Evolutionary conservation across 2,888 invertebrate genomes (phyloP).

Genomic region (Drosophila kuntzei): DNA sequence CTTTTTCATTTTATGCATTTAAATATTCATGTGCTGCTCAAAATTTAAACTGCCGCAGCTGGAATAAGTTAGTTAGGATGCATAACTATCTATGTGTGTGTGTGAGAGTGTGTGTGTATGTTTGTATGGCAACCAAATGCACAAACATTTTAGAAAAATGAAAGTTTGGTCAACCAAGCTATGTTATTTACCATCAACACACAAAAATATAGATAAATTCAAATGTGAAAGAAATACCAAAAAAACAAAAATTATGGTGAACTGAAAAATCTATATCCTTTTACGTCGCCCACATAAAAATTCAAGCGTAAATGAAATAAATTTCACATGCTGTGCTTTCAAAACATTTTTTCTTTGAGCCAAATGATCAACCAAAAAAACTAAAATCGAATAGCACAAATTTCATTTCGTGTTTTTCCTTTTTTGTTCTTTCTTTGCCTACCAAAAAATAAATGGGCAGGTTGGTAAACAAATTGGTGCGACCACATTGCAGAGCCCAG

Average conservation of each 20-base stretch:
- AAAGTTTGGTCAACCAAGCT: slow-evolving; percentile 45
- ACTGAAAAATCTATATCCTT: slow-evolving; percentile 19
- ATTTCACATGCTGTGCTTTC: slow-evolving; percentile 16
- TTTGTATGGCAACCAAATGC: slow-evolving; percentile 32
- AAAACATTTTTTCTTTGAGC: slow-evolving; percentile 19
- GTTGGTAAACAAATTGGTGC: slow-evolving; percentile 57
- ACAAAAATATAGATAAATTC: slow-evolving; percentile 13
- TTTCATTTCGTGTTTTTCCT: slow-evolving; percentile 3
- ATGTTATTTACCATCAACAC: slow-evolving; percentile 49
- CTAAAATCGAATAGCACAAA: not conserved
- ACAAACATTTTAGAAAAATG: slow-evolving; percentile 46
- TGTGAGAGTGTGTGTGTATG: not conserved
- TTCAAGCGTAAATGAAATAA: slow-evolving; percentile 40
- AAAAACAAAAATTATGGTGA: not conserved
- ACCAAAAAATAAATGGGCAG: slow-evolving; percentile 44
- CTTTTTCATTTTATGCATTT: slow-evolving; percentile 72
- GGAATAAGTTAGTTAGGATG: slow-evolving; percentile 27
- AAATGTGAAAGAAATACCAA: slow-evolving; percentile 5
- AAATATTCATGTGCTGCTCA: slow-evolving; percentile 73
- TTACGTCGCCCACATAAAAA: slow-evolving; percentile 14
- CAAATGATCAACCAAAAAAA: slow-evolving; percentile 18
- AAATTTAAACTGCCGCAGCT: slow-evolving; percentile 70
- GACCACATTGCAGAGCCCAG: slow-evolving; percentile 7
- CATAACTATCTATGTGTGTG: not conserved
- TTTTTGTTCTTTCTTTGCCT: slow-evolving; percentile 1